Evolutionary conservation across 2,888 invertebrate species (phyloP), one percentile per base, ranked within the genome.

Genomic region (Neoitamus cyanurus): DNA sequence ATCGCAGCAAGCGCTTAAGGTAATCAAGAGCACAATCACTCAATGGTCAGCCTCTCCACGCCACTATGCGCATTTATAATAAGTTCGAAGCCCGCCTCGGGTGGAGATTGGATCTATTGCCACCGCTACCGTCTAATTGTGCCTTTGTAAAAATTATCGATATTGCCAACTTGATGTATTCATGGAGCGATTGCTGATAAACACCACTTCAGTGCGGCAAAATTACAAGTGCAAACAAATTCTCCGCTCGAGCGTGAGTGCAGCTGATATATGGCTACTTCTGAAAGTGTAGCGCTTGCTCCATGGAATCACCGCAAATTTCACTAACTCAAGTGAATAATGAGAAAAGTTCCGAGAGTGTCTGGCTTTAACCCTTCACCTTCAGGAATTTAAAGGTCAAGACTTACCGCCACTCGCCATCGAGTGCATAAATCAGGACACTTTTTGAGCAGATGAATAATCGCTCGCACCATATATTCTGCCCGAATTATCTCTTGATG

Each of bases 401-500:
- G 34, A 78, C 3, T 20, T 37, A 73, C 5, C 1, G n/a, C 15
- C 58, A 30, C 7, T 2, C 58, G n/a, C 7, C 3, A 1, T 15
- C 31, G 31, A n/a, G 78, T 30, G 48, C 15, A 82, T 82, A 82
- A 82, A 82, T 82, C 82, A 82, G 37, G 5, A 1, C 7, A 69
- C 7, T 28, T 36, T 4, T 69, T 69, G 37, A 20, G 11, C 31
- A 70, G 36, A 82, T 37, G 69, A 82, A 30, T 69, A 37, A 37
- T 69, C 69, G 36, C 37, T 36, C 15, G 11, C 15, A 3, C 34
- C 80, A 80, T 58, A 80, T 68, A 80, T 58, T 28, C 31, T 46
- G n/a, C 20, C 46, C 36, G 77, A 77, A 77, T 77, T 77, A 77
- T 77, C 77, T 77, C 28, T 42, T 77, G 77, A 77, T 77, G 28